Percentiles rank a stretch among this genome's conserved stretches.
Evolutionary conservation across 2,797 vertebrate genomes (phyloP).

Genomic region (Thripadectes ignobilis): DNA sequence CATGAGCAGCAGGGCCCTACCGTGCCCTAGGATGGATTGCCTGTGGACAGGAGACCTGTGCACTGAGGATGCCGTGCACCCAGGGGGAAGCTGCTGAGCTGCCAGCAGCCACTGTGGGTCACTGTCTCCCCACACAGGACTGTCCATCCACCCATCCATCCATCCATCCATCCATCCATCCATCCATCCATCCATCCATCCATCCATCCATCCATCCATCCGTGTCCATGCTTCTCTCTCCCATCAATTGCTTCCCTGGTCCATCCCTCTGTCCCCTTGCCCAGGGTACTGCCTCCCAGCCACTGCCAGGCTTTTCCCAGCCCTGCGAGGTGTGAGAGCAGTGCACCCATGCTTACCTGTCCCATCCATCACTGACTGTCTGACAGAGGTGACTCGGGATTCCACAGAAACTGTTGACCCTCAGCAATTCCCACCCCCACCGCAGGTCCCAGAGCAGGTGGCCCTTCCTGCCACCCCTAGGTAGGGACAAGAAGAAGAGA

Average conservation of each 20-base stretch:
- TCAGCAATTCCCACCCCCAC: neutral
- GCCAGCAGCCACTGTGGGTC: neutral
- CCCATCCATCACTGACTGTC: no score
- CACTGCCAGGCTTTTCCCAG: neutral
- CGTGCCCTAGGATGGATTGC: neutral
- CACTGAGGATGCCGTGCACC: neutral
- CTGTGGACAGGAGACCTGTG: no score
- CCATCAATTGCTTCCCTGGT: neutral
- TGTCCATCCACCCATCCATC: no score
- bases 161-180: neutral
- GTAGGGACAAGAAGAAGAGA: neutral
- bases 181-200: neutral
- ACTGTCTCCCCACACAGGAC: neutral
- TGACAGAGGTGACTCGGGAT: fast-evolving
- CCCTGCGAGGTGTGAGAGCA: neutral
- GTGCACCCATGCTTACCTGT: neutral
- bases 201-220: neutral
- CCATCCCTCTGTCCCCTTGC: neutral
- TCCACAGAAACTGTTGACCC: neutral
- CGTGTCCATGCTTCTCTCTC: neutral
- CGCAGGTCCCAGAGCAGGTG: fast-evolving
- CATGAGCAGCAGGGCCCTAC: fast-evolving
- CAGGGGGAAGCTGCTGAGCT: neutral
- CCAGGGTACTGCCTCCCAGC: neutral
- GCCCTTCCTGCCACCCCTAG: neutral